These are phyloP conservation scores for Tiliqua scincoides DNA, from an alignment of 2,113 vertebrate genomes.

Conservation along the genomic window DNA sequence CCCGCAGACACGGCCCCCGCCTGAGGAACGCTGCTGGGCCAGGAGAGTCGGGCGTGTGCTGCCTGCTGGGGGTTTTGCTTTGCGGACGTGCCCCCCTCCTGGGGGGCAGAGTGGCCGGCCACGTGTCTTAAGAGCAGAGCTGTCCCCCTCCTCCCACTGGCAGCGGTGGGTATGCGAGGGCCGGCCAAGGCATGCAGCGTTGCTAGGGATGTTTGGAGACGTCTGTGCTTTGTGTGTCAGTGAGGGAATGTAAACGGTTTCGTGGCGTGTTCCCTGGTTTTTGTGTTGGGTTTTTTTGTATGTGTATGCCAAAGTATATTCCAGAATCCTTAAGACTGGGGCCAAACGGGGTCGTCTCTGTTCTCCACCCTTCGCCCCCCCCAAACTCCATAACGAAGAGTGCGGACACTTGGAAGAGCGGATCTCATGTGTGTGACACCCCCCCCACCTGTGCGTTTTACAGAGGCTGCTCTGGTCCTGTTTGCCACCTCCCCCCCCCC, in stretches of 20 bases:
- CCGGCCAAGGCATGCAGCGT: slow-evolving; percentile 56
- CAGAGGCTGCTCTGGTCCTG: neutral
- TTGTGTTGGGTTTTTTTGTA: slow-evolving; percentile 17
- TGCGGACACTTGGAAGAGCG: slow-evolving; percentile 29
- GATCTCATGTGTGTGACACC: slow-evolving; percentile 23
- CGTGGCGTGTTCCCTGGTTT: slow-evolving; percentile 67
- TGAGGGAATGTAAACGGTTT: slow-evolving; percentile 65
- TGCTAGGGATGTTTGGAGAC: slow-evolving; percentile 65
- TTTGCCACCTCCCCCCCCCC: neutral
- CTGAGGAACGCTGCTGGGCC: slow-evolving; percentile 63
- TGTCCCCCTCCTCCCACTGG: slow-evolving; percentile 72
- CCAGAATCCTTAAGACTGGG: slow-evolving; percentile 60
- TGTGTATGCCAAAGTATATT: slow-evolving; percentile 72
- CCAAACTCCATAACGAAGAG: slow-evolving; percentile 44
- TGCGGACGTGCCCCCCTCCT: slow-evolving; percentile 41
- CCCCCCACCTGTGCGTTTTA: neutral
- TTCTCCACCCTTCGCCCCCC: slow-evolving; percentile 45
- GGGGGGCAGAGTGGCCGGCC: slow-evolving; percentile 60
- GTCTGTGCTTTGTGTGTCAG: slow-evolving; percentile 69
- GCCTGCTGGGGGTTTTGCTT: slow-evolving; percentile 53
- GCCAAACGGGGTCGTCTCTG: slow-evolving; percentile 56
- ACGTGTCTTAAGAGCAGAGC: slow-evolving; percentile 74
- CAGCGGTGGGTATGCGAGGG: slow-evolving; percentile 68
- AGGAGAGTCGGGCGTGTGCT: slow-evolving; percentile 59
- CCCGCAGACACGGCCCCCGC: slow-evolving; percentile 34